Conservation (phyloP, 2,113 vertebrate species). For the Tylochromis polylepis region DNA sequence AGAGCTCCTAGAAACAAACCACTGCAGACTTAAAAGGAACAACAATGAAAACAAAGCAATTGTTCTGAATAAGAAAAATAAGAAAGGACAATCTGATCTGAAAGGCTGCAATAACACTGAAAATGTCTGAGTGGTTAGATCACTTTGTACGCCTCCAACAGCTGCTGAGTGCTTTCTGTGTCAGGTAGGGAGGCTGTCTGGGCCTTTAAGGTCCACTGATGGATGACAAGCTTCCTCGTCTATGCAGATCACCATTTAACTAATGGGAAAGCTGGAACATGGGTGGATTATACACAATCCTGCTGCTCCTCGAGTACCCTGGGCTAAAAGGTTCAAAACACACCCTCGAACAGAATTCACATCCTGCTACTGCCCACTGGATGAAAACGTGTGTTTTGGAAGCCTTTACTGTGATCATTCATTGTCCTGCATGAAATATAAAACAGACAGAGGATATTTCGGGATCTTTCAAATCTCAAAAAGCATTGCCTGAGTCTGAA, state of each 20-base stretch:
- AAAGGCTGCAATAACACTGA: neutral
- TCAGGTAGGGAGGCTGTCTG: neutral
- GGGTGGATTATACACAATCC: conserved; percentile 16
- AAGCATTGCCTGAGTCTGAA: neutral
- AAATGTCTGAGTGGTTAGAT: neutral
- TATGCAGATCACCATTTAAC: conserved; percentile 34
- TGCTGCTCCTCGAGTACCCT: conserved; percentile 1
- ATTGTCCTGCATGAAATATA: neutral
- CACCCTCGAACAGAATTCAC: neutral
- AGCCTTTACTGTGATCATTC: neutral
- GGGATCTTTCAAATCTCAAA: neutral
- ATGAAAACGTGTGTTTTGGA: neutral
- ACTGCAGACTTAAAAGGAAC: neutral
- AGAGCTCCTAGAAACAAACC: neutral
- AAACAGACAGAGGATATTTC: neutral
- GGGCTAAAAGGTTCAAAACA: conserved; percentile 7
- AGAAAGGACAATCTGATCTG: neutral
- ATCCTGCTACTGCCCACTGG: neutral
- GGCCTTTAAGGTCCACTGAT: neutral
- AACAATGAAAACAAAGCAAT: neutral
- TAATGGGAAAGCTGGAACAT: conserved; percentile 34
- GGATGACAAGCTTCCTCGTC: conserved; percentile 16
- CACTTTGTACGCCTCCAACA: neutral
- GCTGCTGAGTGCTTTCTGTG: neutral
- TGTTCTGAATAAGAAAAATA: neutral